Base-by-base conservation (phyloP, 1,140 invertebrate genomes). In the Danaus melanippus region DNA sequence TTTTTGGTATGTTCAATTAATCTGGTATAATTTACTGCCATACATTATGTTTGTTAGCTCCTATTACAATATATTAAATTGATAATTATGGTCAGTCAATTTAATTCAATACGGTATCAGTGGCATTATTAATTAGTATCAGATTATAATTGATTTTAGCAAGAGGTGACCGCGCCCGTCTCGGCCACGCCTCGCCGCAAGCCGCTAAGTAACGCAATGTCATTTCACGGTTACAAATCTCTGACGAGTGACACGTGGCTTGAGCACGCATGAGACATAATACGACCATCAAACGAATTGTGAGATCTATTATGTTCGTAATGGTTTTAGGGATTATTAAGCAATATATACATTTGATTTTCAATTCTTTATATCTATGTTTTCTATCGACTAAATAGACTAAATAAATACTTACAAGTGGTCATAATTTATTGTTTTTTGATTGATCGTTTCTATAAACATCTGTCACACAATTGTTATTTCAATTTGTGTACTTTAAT, bases 161-260 rank as follows among this genome's bases (percentile, higher is more conserved):
- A 50, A 54, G 61, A 65, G 66, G 68, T 70, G 66, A 73, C 71
- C 75, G 63, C 76, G 64, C 73, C 75, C 63, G 75, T 69, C 71
- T 66, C 59, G 12, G 62, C 62, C 76, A 68, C 71, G 56, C 69
- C 71, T 60, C 45, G 55, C 76, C 70, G 44, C 76, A 77, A 66
- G 56, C 65, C 67, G 67, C 66, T 67, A 73, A 79, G 67, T 71
- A 67, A 74, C 67, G 69, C 58, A 49, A 66, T 64, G 66, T 77
- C 66, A 77, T 77, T 79, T 79, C 76, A 76, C 61, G 71, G 61
- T 64, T 42, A 57, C 39, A 69, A 71, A 78, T 69, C 71, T 70
- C 72, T 80, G 69, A 78, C 74, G 72, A 70, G 71, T 71, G 68
- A 63, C 74, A 74, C 69, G 71, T 69, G 71, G 51, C 50, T 44